Evolutionary conservation across 2,888 invertebrate species (phyloP), one percentile per base, ranked within the genome.

Genomic region (Diplolepis rosae): DNA sequence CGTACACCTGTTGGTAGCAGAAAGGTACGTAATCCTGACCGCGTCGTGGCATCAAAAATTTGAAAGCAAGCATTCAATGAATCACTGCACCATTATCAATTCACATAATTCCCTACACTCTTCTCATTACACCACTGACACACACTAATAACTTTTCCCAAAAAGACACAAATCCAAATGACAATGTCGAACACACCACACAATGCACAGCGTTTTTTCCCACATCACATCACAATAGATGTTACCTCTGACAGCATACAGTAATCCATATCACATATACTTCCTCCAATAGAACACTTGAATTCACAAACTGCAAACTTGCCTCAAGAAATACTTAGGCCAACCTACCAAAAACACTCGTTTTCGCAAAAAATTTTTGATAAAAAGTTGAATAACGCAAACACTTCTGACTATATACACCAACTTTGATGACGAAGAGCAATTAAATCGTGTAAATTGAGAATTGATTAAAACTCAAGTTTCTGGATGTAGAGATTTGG

Each of bases 1-100:
- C 73, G 61, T 77, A 77, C 82, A 82, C 82, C 82, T 82, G 82
- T 82, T 82, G 79, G 70, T 51, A 67, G 70, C 54, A 30, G 45
- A 68, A n/a, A 69, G 73, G 65, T 69, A 77, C 74, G 74, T 75
- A 72, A 73, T 51, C 66, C 68, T 69, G 27, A 70, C 65, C 66
- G 45, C 56, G 71, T 39, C 24, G 61, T 61, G 35, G 35, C 27
- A 61, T 35, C 61, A 61, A 39, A 24, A 61, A 61, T 61, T 18
- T 45, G 24, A n/a, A 22, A 27, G 39, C 24, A 24, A 7, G n/a
- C 24, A 35, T 61, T 15, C 39, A 39, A 30, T 15, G n/a, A 24
- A 35, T n/a, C 61, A 61, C 35, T 35, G 2, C 39, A 28, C 18
- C 13, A 27, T 61, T 7, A 3, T 61, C 61, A 39, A 61, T 24